Conservation (phyloP, 2,797 vertebrate species). For the Gallirallus australis region DNA sequence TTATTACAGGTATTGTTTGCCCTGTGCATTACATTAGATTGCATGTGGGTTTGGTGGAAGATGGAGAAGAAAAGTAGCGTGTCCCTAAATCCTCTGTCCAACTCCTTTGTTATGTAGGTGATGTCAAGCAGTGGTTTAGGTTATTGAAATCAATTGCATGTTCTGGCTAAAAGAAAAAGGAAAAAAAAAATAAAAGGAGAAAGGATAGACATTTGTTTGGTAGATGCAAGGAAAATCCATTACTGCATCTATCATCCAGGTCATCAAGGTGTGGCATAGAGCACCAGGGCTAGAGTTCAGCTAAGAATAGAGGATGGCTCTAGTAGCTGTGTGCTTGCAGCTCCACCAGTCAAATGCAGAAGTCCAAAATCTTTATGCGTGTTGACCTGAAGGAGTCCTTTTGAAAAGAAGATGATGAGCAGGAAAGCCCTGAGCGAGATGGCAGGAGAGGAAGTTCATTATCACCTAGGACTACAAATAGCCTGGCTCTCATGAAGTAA, state of each 20-base stretch:
- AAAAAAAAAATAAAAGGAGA: no score
- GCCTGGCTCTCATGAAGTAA: background rate
- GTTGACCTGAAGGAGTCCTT: background rate
- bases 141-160: background rate
- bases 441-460: background rate
- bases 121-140: background rate
- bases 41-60: background rate
- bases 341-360: background rate
- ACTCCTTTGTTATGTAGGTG: accelerated
- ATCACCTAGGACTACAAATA: background rate
- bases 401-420: background rate
- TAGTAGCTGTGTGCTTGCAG: background rate
- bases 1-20: background rate
- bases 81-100: background rate
- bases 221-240: background rate
- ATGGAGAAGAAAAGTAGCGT: background rate
- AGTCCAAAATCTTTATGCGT: background rate
- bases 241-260: background rate
- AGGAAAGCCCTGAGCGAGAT: background rate
- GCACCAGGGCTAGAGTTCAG: background rate
- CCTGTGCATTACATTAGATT: background rate
- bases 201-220: background rate
- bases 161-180: background rate
- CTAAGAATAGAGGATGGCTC: background rate
- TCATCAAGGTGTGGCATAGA: background rate